phyloP scores from a whole-genome alignment of 1,140 invertebrate species.

The Brachionus sp. region DNA sequence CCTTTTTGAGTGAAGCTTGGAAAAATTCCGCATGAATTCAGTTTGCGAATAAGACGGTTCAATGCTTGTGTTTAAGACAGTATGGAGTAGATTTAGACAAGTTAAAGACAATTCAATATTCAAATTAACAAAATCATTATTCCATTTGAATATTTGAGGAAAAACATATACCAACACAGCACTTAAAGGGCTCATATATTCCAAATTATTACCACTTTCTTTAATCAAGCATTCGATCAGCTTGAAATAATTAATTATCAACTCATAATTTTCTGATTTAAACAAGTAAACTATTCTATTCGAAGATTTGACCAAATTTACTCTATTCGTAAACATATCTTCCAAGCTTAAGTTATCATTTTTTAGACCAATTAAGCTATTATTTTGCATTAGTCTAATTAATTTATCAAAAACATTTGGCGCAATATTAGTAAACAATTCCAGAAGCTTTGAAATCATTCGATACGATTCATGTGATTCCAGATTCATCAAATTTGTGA shows the following conservation, averaged over 20 bases:
- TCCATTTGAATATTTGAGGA: slow-evolving; percentile 39
- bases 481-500: slow-evolving; percentile 25
- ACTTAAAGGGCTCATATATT: slow-evolving; percentile 17
- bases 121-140: neutral
- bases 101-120: slow-evolving; percentile 17
- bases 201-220: slow-evolving; percentile 24
- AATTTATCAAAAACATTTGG: neutral
- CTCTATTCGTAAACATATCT: slow-evolving; percentile 25
- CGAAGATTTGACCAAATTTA: neutral
- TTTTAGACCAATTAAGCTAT: slow-evolving; percentile 9
- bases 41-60: neutral
- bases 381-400: neutral
- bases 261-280: slow-evolving; percentile 2
- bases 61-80: neutral
- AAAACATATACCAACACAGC: slow-evolving; percentile 18
- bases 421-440: neutral
- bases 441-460: neutral
- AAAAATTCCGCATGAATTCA: neutral
- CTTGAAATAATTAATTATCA: slow-evolving; percentile 31
- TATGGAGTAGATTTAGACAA: slow-evolving; percentile 13
- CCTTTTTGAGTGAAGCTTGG: neutral
- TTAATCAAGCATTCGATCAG: slow-evolving; percentile 5
- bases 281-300: neutral
- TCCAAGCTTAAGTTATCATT: neutral
- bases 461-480: slow-evolving; percentile 5